phyloP scores from a whole-genome alignment of 2,888 invertebrate genomes.

The Heliconius cydno region DNA sequence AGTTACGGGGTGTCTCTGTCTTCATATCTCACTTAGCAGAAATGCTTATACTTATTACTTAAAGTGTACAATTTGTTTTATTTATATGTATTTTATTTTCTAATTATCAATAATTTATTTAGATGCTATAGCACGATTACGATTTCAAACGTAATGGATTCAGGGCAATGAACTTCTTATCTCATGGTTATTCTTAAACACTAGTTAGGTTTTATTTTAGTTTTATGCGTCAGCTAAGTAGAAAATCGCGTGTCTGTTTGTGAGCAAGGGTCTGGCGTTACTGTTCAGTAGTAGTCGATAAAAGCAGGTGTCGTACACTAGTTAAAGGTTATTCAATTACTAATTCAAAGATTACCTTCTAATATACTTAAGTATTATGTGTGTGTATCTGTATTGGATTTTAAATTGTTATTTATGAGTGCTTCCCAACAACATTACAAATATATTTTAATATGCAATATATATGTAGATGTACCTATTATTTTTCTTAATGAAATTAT shows the following conservation, averaged over 20 bases:
- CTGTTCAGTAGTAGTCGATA: conserved; percentile 29
- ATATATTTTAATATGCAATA: too few species aligned
- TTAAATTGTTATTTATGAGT: too few species aligned
- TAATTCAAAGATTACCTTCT: not conserved
- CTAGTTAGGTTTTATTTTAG: conserved; percentile 36
- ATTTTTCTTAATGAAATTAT: too few species aligned
- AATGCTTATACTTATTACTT: too few species aligned
- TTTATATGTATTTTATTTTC: too few species aligned
- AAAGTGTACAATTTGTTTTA: too few species aligned
- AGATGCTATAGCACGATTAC: not conserved
- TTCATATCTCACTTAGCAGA: too few species aligned
- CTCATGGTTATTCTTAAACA: conserved; percentile 39
- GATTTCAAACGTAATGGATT: not conserved
- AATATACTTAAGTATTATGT: not conserved
- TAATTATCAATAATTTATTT: not conserved
- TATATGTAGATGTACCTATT: too few species aligned
- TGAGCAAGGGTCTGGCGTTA: conserved; percentile 41
- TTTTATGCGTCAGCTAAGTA: conserved; percentile 44
- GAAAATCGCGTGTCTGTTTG: conserved; percentile 45
- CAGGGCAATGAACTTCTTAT: conserved; percentile 30
- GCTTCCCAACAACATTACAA: too few species aligned
- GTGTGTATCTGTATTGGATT: not conserved
- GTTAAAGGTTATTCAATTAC: not conserved
- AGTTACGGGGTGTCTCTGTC: too few species aligned
- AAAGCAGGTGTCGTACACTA: conserved; percentile 23